phyloP scores from a whole-genome alignment of 2,888 invertebrate species.

The Drosophila heteroneura region DNA sequence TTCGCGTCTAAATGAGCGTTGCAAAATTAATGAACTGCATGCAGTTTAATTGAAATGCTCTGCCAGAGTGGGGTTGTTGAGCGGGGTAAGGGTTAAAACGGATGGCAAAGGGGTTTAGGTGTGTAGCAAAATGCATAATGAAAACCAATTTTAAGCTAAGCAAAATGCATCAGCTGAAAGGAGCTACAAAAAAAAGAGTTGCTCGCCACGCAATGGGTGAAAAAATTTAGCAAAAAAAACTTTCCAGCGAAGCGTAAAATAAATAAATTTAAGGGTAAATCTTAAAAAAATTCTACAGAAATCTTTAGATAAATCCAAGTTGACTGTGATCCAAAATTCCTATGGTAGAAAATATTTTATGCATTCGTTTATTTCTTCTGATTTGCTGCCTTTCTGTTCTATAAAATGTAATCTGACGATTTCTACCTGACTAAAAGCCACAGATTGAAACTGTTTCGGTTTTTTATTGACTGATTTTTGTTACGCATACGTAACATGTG shows the following conservation, averaged over 20 bases:
- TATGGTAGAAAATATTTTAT: background rate
- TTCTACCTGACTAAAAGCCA: background rate
- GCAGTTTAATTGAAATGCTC: slow-evolving; percentile 81
- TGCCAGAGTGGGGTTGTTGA: slow-evolving; percentile 25
- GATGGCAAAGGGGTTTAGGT: background rate
- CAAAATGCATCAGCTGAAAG: slow-evolving; percentile 17
- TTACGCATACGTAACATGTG: slow-evolving; percentile 43
- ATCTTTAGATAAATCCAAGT: background rate
- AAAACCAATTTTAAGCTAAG: slow-evolving; percentile 35
- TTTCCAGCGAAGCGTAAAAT: background rate
- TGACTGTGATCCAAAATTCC: background rate
- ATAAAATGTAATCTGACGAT: background rate
- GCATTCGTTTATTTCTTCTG: background rate
- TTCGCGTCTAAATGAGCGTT: slow-evolving; percentile 80
- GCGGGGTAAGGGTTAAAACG: background rate
- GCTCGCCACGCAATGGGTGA: background rate
- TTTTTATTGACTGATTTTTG: slow-evolving; percentile 13
- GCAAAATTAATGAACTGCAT: slow-evolving; percentile 80
- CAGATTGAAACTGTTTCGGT: background rate
- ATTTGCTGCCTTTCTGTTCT: background rate
- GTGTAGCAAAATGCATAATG: slow-evolving; percentile 28
- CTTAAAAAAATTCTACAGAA: background rate
- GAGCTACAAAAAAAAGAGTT: background rate
- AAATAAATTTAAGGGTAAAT: background rate
- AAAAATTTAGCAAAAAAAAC: background rate